These are phyloP conservation scores for Plectus sambesii DNA, from an alignment of 1,140 invertebrate genomes.

Conservation along the genomic window DNA sequence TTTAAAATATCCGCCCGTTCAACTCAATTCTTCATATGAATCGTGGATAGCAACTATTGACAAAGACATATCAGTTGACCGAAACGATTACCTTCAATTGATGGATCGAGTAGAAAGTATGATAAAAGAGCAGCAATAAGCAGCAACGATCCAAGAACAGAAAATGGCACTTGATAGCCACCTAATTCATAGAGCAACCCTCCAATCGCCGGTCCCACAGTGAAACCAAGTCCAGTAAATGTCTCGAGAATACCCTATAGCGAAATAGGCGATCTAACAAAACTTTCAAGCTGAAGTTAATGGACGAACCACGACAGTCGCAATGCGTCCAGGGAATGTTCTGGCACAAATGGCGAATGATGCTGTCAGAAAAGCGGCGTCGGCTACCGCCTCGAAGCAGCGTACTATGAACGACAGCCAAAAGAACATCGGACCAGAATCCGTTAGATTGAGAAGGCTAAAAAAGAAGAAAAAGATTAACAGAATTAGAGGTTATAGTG, in stretches of 20 bases:
- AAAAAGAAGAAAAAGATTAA: too few relatives aligned
- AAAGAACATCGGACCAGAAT: conserved; percentile 69
- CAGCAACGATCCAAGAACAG: conserved; percentile 63
- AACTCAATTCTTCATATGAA: too few relatives aligned
- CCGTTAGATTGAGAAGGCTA: conserved; percentile 63
- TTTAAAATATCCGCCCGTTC: too few relatives aligned
- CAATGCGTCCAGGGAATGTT: conserved; percentile 77
- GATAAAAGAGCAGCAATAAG: conserved; percentile 64
- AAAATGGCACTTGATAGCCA: conserved; percentile 74
- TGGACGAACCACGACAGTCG: conserved; percentile 69
- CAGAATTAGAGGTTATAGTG: too few relatives aligned
- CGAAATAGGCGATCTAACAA: conserved; percentile 20
- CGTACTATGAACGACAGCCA: conserved; percentile 70
- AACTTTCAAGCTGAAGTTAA: not conserved
- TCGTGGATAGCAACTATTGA: too few relatives aligned
- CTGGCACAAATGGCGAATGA: conserved; percentile 84
- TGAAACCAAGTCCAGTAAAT: conserved; percentile 68
- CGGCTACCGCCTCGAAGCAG: conserved; percentile 77
- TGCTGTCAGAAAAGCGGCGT: conserved; percentile 78
- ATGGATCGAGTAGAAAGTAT: conserved; percentile 53
- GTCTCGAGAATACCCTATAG: conserved; percentile 68
- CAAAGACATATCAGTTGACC: too few relatives aligned
- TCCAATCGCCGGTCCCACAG: conserved; percentile 44
- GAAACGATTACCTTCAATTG: too few relatives aligned
- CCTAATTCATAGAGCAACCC: conserved; percentile 50